Conservation (phyloP, 2,888 invertebrate species). For the Scaptomyza parva region DNA sequence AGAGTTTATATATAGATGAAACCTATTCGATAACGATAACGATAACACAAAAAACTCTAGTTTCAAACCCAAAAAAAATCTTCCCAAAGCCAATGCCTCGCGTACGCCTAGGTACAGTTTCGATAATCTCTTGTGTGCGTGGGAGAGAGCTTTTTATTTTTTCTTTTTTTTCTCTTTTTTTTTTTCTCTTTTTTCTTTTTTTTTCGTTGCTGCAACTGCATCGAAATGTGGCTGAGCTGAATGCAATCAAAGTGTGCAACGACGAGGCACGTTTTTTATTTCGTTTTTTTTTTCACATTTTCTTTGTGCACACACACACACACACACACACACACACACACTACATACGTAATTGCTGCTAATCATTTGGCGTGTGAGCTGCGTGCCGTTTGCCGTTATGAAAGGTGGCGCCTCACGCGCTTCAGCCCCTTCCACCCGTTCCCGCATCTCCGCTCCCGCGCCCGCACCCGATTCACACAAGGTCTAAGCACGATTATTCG, state of each 20-base stretch:
- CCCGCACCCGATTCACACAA: slow-evolving; percentile 5
- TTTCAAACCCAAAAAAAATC: too few relatives aligned
- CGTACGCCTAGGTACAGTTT: neutral
- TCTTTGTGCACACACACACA: neutral
- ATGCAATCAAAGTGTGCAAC: slow-evolving; percentile 30
- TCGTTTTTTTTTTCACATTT: neutral
- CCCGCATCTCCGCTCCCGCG: slow-evolving; percentile 3
- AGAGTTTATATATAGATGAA: too few relatives aligned
- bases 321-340: neutral
- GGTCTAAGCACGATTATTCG: slow-evolving; percentile 48
- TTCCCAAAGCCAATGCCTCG: too few relatives aligned
- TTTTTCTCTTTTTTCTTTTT: neutral
- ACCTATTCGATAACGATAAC: too few relatives aligned
- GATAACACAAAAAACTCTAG: too few relatives aligned
- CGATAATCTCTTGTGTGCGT: slow-evolving; percentile 19
- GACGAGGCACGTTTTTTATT: slow-evolving; percentile 29
- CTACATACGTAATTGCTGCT: slow-evolving; percentile 43
- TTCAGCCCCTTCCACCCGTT: neutral
- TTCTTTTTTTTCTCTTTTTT: too few relatives aligned
- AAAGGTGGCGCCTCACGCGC: slow-evolving; percentile 51
- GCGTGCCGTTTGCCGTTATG: slow-evolving; percentile 44
- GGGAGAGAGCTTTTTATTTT: slow-evolving; percentile 1
- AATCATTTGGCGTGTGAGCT: slow-evolving; percentile 58
- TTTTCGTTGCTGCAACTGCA: neutral
- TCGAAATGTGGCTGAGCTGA: slow-evolving; percentile 24